phyloP scores from a whole-genome alignment of 1,140 invertebrate species.

The Bombus sylvicola region DNA sequence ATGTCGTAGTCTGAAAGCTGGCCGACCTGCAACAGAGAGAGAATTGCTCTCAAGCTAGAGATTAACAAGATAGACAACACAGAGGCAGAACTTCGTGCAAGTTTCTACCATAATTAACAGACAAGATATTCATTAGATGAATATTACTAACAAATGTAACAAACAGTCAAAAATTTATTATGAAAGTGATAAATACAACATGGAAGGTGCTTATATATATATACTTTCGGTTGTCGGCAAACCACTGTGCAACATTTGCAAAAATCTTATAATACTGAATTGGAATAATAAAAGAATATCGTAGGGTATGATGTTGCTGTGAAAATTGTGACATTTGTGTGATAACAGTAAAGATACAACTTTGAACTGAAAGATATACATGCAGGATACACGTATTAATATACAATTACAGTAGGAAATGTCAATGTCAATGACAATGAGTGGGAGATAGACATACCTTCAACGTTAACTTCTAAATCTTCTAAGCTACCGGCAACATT shows the following conservation, averaged over 20 bases:
- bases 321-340: slow-evolving; percentile 39
- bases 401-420: background rate
- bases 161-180: slow-evolving; percentile 18
- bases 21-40: slow-evolving; percentile 83
- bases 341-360: slow-evolving; percentile 10
- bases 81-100: slow-evolving; percentile 50
- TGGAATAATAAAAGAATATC: slow-evolving; percentile 8
- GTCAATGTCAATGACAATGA: background rate
- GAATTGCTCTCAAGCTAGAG: slow-evolving; percentile 80
- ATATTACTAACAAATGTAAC: slow-evolving; percentile 32
- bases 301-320: slow-evolving; percentile 11
- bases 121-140: background rate
- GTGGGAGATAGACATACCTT: slow-evolving; percentile 86
- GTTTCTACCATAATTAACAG: slow-evolving; percentile 41
- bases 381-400: slow-evolving; percentile 22
- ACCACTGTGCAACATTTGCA: slow-evolving; percentile 26
- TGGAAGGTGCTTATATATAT: slow-evolving; percentile 39
- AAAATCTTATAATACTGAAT: slow-evolving; percentile 20
- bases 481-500: slow-evolving; percentile 92
- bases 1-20: slow-evolving; percentile 84
- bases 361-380: slow-evolving; percentile 29
- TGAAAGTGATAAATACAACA: slow-evolving; percentile 40
- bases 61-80: slow-evolving; percentile 60
- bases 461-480: slow-evolving; percentile 96
- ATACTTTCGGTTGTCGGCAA: slow-evolving; percentile 27